phyloP scores from a whole-genome alignment of 2,888 invertebrate species.

The Mimas tiliae region DNA sequence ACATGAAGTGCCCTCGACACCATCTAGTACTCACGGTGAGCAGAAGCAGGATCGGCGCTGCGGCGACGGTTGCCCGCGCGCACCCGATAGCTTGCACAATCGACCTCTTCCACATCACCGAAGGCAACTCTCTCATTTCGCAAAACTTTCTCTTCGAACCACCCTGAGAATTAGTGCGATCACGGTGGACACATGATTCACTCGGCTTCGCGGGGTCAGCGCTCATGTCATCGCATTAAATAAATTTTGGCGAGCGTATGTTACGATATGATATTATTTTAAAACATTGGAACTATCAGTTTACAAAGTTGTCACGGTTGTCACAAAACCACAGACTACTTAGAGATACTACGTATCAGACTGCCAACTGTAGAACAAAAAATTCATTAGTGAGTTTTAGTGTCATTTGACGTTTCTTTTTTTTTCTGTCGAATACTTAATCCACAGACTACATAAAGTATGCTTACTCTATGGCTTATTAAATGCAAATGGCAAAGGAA shows the following conservation, averaged over 20 bases:
- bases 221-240: conserved; percentile 57
- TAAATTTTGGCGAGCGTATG: conserved; percentile 28
- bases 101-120: conserved; percentile 84
- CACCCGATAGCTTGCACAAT: conserved; percentile 75
- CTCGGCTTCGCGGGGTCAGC: conserved; percentile 40
- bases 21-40: conserved; percentile 58
- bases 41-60: conserved; percentile 57
- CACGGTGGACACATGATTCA: conserved; percentile 57
- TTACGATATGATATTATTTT: conserved; percentile 33
- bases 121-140: conserved; percentile 80
- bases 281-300: conserved; percentile 35
- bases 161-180: conserved; percentile 49
- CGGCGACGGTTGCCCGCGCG: conserved; percentile 54
- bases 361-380: no score
- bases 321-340: background rate
- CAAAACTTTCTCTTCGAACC: conserved; percentile 80
- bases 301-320: conserved; percentile 3
- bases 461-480: no score
- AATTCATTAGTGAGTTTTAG: no score
- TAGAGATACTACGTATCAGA: no score
- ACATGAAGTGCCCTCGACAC: background rate
- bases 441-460: no score
- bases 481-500: no score
- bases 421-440: no score
- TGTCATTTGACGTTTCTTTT: no score